phyloP scores from a whole-genome alignment of 2,888 invertebrate species.

The Caenorhabditis sinica region DNA sequence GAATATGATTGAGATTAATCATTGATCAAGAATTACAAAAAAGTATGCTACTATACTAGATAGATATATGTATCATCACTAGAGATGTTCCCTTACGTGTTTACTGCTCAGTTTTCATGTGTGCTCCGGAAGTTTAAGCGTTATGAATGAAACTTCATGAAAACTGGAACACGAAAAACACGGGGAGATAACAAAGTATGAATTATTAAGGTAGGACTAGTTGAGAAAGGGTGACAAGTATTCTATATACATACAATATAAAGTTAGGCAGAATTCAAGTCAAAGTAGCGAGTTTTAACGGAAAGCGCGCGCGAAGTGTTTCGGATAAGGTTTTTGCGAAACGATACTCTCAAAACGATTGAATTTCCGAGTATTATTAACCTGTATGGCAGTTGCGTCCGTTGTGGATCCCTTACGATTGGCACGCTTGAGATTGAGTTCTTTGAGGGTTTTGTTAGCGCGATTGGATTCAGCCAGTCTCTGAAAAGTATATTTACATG shows the following conservation, averaged over 20 bases:
- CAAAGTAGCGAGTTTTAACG: constrained; percentile 2
- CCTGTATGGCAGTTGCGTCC: constrained; percentile 51
- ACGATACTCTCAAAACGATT: background rate
- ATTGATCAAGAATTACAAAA: too few species aligned
- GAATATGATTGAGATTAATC: too few species aligned
- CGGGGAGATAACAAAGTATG: background rate
- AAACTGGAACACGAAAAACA: background rate
- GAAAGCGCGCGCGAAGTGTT: constrained; percentile 20
- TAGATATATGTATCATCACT: too few species aligned
- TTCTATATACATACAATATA: constrained; percentile 5
- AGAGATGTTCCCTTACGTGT: background rate
- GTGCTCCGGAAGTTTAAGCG: background rate
- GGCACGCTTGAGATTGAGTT: constrained; percentile 58
- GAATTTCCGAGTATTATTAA: constrained; percentile 1
- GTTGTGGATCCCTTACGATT: constrained; percentile 51
- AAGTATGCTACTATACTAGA: too few species aligned
- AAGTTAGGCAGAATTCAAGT: background rate
- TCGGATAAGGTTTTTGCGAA: background rate
- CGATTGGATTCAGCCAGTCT: constrained; percentile 59
- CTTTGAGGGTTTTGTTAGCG: constrained; percentile 59
- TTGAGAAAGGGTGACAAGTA: background rate
- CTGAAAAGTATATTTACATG: constrained; percentile 31
- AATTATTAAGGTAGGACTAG: background rate
- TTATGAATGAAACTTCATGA: background rate
- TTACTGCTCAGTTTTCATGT: background rate